Evolutionary conservation across 2,888 invertebrate species (phyloP).

Genomic region (Apodemia duryi): DNA sequence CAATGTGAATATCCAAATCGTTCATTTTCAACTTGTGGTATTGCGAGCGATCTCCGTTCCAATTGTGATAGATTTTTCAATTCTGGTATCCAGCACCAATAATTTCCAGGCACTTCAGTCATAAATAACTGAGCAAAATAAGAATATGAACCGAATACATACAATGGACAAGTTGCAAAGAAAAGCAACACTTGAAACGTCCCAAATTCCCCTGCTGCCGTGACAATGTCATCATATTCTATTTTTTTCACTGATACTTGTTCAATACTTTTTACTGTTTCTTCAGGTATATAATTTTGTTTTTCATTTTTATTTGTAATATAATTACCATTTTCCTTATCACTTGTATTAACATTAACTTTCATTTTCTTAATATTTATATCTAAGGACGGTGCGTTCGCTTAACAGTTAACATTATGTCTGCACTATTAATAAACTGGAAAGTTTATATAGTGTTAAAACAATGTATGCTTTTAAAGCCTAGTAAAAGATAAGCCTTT

Average conservation of each 20-base stretch:
- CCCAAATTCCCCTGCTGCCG: slow-evolving; percentile 56
- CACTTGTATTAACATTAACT: too few relatives aligned
- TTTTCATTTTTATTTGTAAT: too few relatives aligned
- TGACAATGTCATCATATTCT: slow-evolving; percentile 49
- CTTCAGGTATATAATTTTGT: too few relatives aligned
- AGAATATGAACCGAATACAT: slow-evolving; percentile 47
- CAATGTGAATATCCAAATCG: slow-evolving; percentile 54
- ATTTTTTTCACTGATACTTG: slow-evolving; percentile 28
- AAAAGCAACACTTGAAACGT: slow-evolving; percentile 49
- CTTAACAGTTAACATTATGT: background rate
- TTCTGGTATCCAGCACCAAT: slow-evolving; percentile 60
- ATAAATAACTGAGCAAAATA: slow-evolving; percentile 56
- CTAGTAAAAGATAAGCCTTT: background rate
- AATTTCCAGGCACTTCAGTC: slow-evolving; percentile 52
- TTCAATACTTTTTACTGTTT: background rate
- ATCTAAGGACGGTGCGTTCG: background rate
- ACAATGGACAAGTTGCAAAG: slow-evolving; percentile 49
- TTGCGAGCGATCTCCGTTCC: slow-evolving; percentile 48
- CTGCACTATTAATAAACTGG: background rate
- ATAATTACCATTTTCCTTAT: too few relatives aligned
- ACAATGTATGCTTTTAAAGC: background rate
- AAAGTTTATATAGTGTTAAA: background rate
- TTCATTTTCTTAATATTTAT: background rate
- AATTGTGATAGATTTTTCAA: slow-evolving; percentile 45
- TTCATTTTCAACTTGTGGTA: slow-evolving; percentile 42